phyloP scores from a whole-genome alignment of 2,888 invertebrate genomes.

The Colletes collaris region DNA sequence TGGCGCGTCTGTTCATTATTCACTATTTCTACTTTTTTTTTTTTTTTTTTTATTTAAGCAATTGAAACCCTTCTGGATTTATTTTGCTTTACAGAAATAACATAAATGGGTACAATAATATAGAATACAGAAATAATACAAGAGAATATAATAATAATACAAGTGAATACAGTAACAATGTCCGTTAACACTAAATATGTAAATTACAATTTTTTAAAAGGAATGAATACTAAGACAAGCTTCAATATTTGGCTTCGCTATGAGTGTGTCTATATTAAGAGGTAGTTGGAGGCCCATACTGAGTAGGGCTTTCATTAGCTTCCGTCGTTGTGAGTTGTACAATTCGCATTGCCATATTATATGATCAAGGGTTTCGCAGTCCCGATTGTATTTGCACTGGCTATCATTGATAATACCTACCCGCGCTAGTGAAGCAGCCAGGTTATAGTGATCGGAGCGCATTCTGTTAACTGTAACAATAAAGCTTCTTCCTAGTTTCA shows the following conservation, averaged over 20 bases:
- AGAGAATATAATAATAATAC: too few relatives aligned
- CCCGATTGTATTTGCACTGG: too few relatives aligned
- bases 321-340: not conserved
- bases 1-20: too few relatives aligned
- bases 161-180: not conserved
- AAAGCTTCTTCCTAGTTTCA: not conserved
- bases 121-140: too few relatives aligned
- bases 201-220: not conserved
- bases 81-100: not conserved
- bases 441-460: not conserved
- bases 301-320: not conserved
- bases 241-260: not conserved
- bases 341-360: constrained; percentile 3
- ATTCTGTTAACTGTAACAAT: not conserved
- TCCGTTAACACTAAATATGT: not conserved
- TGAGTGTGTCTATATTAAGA: not conserved
- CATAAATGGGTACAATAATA: too few relatives aligned
- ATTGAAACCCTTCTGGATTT: not conserved
- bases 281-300: not conserved
- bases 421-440: not conserved
- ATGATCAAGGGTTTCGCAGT: not conserved
- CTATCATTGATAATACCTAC: not conserved
- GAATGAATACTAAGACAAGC: not conserved
- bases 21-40: too few relatives aligned
- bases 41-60: too few relatives aligned